Conservation (phyloP, 2,797 vertebrate species). For the Thalassophryne amazonica region DNA sequence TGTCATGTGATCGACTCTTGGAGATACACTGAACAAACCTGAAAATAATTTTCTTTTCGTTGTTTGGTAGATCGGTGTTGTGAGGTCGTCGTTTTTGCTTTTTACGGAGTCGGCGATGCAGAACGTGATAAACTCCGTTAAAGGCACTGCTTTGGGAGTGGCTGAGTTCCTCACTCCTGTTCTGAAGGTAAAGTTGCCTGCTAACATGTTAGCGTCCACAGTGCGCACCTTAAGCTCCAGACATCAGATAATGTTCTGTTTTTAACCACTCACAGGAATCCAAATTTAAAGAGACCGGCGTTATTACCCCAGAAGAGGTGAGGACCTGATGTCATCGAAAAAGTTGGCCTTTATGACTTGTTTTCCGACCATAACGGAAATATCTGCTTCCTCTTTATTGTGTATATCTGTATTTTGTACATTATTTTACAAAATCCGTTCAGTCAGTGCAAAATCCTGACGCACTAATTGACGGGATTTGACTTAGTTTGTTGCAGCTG, state of each 20-base stretch:
- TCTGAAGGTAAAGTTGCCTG: constrained; percentile 84
- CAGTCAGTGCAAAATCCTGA: no score
- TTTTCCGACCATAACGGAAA: rapidly evolving
- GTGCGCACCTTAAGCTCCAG: not conserved
- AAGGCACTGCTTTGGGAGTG: constrained; percentile 91
- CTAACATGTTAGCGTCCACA: no score
- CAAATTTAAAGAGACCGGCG: constrained; percentile 98
- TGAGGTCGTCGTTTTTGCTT: no score
- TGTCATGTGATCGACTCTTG: constrained; percentile 52
- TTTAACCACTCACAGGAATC: constrained; percentile 86
- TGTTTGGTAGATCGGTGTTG: no score
- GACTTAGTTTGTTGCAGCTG: constrained; percentile 92
- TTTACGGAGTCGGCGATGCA: no score
- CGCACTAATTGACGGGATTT: no score
- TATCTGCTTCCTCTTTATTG: no score
- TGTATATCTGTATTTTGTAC: no score
- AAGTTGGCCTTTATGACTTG: not conserved
- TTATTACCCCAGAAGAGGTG: constrained; percentile 98
- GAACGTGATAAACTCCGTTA: constrained; percentile 93
- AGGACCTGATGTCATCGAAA: constrained; percentile 19
- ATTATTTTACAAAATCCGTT: no score
- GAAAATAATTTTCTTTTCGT: constrained; percentile 33
- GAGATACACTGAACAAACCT: constrained; percentile 14
- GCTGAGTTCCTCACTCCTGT: constrained; percentile 93
- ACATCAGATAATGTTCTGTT: not conserved